Conservation (phyloP, 2,888 invertebrate genomes). For the Brachyopa scutellaris region DNA sequence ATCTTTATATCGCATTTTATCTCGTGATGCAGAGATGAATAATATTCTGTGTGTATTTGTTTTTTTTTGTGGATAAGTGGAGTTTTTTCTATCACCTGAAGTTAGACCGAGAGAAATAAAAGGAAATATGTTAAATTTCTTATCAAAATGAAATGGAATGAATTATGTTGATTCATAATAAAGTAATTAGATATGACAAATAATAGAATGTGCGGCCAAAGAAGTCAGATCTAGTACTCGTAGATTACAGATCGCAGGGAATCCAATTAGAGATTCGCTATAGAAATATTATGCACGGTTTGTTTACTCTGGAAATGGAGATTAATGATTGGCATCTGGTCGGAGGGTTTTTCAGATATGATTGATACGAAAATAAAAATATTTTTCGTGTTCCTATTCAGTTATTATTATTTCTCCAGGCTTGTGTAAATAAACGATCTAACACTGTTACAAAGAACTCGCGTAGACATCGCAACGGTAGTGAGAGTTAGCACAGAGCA, state of each 20-base stretch:
- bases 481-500: no score
- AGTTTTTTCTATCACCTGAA: slow-evolving; percentile 56
- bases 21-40: slow-evolving; percentile 44
- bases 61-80: slow-evolving; percentile 56
- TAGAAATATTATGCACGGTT: neutral
- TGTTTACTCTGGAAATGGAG: neutral
- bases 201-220: slow-evolving; percentile 42
- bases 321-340: neutral
- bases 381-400: no score
- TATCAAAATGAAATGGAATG: slow-evolving; percentile 18
- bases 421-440: no score
- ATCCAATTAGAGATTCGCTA: slow-evolving; percentile 2
- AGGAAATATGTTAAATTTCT: slow-evolving; percentile 6
- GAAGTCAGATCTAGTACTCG: neutral
- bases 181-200: slow-evolving; percentile 64
- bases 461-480: no score
- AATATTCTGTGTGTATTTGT: slow-evolving; percentile 40
- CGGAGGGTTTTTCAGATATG: neutral
- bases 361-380: neutral
- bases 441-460: no score
- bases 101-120: slow-evolving; percentile 29
- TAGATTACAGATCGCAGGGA: slow-evolving; percentile 4
- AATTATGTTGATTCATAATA: slow-evolving; percentile 56
- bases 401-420: no score
- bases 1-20: neutral